phyloP scores from a whole-genome alignment of 2,797 vertebrate genomes.

The Molossus molossus region DNA sequence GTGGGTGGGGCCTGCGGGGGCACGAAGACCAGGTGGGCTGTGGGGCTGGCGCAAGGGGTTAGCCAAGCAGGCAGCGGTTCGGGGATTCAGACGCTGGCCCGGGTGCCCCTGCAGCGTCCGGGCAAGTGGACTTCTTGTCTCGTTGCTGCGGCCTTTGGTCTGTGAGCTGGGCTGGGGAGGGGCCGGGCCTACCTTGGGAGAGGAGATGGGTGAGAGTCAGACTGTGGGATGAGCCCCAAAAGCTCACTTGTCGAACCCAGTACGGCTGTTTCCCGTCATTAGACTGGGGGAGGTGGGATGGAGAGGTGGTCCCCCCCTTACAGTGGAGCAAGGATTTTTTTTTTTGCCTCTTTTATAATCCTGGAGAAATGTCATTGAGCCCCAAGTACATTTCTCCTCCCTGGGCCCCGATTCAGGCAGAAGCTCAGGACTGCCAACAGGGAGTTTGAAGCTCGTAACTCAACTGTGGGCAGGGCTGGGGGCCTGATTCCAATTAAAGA shows the following conservation, averaged over 20 bases:
- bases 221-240: background rate
- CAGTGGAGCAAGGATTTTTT: background rate
- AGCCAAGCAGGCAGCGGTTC: background rate
- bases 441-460: conserved; percentile 79
- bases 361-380: conserved; percentile 70
- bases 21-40: background rate
- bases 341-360: conserved; percentile 62
- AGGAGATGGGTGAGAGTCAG: background rate
- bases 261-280: background rate
- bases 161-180: background rate
- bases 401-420: conserved; percentile 78
- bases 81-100: background rate
- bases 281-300: background rate
- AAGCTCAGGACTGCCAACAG: conserved; percentile 80
- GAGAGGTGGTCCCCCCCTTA: background rate
- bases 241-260: background rate
- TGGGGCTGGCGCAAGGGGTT: background rate
- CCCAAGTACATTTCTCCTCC: conserved; percentile 69
- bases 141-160: background rate
- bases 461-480: conserved; percentile 77
- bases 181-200: background rate
- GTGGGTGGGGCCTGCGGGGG: background rate
- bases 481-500: conserved; percentile 85
- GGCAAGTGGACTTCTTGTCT: background rate
- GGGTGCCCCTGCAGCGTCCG: background rate